A percentile compares a stretch with the other conserved stretches of the same genome.
phyloP scores from a whole-genome alignment of 2,797 vertebrate species.

The Dallia pectoralis region DNA sequence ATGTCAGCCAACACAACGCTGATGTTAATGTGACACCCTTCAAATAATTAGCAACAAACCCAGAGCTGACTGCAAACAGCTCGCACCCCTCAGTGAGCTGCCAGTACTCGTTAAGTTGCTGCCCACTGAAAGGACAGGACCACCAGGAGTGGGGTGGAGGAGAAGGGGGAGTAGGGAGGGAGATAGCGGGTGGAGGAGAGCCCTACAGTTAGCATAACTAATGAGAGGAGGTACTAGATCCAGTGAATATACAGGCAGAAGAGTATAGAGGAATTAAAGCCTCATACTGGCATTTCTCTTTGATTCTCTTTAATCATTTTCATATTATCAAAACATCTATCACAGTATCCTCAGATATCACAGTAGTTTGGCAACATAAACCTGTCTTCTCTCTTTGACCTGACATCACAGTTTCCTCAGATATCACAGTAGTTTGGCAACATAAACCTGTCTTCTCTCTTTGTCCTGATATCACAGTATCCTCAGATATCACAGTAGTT shows the following conservation, averaged over 20 bases:
- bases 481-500: no score
- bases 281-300: no score
- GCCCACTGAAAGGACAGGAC: no score
- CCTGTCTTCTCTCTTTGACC: constrained; percentile 39
- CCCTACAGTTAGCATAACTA: neutral
- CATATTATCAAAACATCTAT: no score
- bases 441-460: no score
- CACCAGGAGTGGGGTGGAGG: constrained; percentile 32
- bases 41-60: constrained; percentile 99
- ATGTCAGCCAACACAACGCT: constrained; percentile 87
- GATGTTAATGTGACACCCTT: constrained; percentile 98
- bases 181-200: neutral
- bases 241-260: no score
- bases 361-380: no score
- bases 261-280: no score
- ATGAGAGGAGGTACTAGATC: neutral
- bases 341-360: no score
- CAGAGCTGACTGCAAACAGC: constrained; percentile 95
- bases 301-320: no score
- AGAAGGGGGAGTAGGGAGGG: constrained; percentile 17
- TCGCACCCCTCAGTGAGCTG: constrained; percentile 92
- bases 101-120: constrained; percentile 92
- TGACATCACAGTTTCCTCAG: constrained; percentile 83
- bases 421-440: no score
- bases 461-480: no score